A percentile compares a stretch with the other conserved stretches of the same genome.
Evolutionary conservation across 2,888 invertebrate species (phyloP).

Genomic region (Pelosia muscerda): DNA sequence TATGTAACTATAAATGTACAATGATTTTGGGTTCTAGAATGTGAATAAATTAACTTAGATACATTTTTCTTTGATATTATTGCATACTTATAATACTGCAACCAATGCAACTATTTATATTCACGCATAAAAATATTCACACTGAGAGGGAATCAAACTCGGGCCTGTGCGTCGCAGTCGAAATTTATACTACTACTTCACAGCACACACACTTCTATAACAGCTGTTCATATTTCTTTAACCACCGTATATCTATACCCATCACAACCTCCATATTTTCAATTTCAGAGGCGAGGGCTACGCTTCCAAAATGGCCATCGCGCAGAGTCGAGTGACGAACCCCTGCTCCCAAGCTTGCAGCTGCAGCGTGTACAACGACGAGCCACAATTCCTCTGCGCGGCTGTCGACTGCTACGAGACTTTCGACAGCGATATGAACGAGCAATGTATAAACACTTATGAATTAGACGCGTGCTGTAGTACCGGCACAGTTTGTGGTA

Average conservation of each 20-base stretch:
- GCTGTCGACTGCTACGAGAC: constrained; percentile 78
- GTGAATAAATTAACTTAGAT: no score
- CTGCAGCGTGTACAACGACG: constrained; percentile 61
- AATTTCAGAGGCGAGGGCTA: constrained; percentile 74
- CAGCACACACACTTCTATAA: no score
- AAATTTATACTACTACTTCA: no score
- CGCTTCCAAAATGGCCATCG: constrained; percentile 62
- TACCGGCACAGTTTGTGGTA: constrained; percentile 76
- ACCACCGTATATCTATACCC: neutral
- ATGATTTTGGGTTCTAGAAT: no score
- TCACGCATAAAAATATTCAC: no score
- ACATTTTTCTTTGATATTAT: no score
- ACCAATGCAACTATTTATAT: no score
- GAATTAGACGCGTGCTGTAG: constrained; percentile 77
- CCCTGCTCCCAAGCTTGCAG: constrained; percentile 76
- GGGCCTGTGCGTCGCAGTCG: no score
- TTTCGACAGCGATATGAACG: constrained; percentile 66
- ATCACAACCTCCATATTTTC: neutral
- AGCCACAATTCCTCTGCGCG: constrained; percentile 75
- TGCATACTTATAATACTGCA: no score
- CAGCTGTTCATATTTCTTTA: no score
- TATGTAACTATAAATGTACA: no score
- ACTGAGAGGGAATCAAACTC: no score
- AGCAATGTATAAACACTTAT: constrained; percentile 72
- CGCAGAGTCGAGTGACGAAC: constrained; percentile 69